phyloP scores from a whole-genome alignment of 2,113 vertebrate genomes.

The Sphaerodactylus townsendi region DNA sequence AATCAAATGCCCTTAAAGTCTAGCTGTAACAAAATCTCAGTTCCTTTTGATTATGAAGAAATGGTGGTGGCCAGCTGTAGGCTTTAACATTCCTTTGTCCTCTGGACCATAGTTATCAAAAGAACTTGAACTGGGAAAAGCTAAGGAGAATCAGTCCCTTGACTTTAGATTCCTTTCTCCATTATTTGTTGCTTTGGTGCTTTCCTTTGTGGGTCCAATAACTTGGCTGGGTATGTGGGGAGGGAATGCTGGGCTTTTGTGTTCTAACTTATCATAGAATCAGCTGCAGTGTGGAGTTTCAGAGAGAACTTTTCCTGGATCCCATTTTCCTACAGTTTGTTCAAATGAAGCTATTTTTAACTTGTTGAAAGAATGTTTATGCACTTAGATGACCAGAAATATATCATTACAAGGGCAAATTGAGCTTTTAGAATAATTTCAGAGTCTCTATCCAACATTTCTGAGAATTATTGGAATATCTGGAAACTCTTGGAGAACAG shows the following conservation, averaged over 20 bases:
- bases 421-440: background rate
- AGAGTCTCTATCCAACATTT: too few species aligned
- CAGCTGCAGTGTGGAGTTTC: background rate
- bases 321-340: background rate
- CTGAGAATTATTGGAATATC: background rate
- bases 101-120: background rate
- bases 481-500: background rate
- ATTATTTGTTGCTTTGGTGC: background rate
- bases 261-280: background rate
- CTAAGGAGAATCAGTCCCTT: background rate
- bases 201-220: background rate
- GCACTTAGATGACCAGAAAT: background rate
- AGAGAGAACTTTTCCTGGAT: background rate
- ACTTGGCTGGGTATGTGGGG: background rate
- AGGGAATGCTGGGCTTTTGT: background rate
- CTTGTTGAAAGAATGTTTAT: background rate
- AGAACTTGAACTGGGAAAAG: background rate
- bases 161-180: background rate
- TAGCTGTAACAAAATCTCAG: background rate
- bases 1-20: background rate
- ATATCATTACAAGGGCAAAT: background rate
- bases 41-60: constrained; percentile 9
- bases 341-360: background rate
- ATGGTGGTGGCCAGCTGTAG: background rate
- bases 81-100: constrained; percentile 6